Conservation (phyloP, 2,113 vertebrate species). For the Odontophorus gujanensis region DNA sequence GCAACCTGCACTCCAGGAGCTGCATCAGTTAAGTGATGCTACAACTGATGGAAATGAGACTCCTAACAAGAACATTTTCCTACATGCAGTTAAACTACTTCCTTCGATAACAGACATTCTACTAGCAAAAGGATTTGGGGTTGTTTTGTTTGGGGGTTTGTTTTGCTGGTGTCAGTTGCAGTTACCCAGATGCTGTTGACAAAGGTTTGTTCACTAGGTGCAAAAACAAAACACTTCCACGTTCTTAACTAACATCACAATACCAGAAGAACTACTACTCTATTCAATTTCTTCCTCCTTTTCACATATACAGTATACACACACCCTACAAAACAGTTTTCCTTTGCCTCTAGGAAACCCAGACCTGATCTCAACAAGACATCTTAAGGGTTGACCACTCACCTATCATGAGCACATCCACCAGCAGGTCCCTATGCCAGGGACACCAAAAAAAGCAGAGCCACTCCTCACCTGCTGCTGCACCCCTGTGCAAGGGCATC, state of each 20-base stretch:
- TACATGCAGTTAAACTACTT: background rate
- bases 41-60: background rate
- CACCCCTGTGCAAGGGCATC: accelerated
- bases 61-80: background rate
- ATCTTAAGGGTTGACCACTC: background rate
- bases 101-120: background rate
- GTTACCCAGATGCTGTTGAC: background rate
- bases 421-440: background rate
- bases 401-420: accelerated
- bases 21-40: background rate
- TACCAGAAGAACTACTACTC: background rate
- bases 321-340: background rate
- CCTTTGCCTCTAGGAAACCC: background rate
- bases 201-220: background rate
- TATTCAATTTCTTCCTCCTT: background rate
- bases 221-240: background rate
- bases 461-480: background rate
- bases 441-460: background rate
- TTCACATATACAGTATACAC: background rate
- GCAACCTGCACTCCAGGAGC: background rate
- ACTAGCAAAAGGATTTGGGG: background rate
- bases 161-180: background rate
- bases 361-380: background rate
- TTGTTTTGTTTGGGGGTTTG: background rate
- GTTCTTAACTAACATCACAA: background rate